Base-by-base conservation (phyloP, 1,140 invertebrate genomes). In the Tribolium castaneum region DNA sequence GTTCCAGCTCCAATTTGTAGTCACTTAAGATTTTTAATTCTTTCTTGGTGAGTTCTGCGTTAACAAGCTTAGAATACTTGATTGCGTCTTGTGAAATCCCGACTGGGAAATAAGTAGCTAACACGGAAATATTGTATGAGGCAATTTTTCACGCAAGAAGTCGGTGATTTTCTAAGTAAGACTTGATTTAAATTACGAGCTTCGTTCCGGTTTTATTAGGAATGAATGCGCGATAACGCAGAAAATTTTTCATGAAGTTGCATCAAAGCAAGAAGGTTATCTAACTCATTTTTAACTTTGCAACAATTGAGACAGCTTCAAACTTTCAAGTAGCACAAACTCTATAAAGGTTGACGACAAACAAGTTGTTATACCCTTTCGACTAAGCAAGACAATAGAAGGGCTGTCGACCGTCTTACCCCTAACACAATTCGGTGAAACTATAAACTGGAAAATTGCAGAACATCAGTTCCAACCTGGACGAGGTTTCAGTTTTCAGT, bases 11-110 rank as follows among this genome's bases (percentile, higher is more conserved):
- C 51, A 52, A 52, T 52, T 52, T 52, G 51, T 52, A 52, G 51
- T 52, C 51, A 52, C 51, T 52, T 52, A 52, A 16, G 16, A 52
- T 52, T 52, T 19, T 52, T 52, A 52, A 52, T 52, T 52, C 51
- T 19, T 52, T 7, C 16, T 52, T 52, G 13, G 16, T 19, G 13
- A 52, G 13, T 52, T 52, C 51, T 52, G 3, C 51, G 51, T 52
- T 52, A 52, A 52, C 51, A 52, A 52, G 51, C 6, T 52, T 52
- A 52, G 51, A 52, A 52, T 52, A 52, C 51, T 52, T 52, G 51
- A 52, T 52, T 52, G 51, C 51, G 51, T 5, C 51, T 52, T 19
- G 16, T 14, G 51, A 52, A 52, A 52, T 52, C 51, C 14, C 13
- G 6, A 16, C 13, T 50, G 10, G 13, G 49, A 12, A 50, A 50